Conservation (phyloP, 2,113 vertebrate genomes). For the Haliaeetus leucogaster region DNA sequence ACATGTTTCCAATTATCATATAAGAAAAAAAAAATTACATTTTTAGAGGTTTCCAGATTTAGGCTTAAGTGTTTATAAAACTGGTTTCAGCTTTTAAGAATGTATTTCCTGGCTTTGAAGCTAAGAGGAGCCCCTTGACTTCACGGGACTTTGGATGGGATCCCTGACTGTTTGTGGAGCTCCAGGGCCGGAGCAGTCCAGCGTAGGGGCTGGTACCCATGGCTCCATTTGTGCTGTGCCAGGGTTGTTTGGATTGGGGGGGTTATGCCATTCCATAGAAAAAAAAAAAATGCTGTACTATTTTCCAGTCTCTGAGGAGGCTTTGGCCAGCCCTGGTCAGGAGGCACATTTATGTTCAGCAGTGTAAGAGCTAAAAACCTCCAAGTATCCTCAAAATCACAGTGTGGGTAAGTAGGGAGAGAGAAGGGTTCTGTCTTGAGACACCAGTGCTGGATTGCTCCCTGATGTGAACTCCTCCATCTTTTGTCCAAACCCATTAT, state of each 20-base stretch:
- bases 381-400: not conserved
- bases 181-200: accelerated
- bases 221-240: not conserved
- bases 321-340: not conserved
- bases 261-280: not conserved
- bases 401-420: not conserved
- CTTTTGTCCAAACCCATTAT: not conserved
- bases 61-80: conserved; percentile 53
- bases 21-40: not conserved
- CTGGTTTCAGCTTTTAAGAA: conserved; percentile 45
- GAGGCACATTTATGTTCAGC: not conserved
- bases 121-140: conserved; percentile 1
- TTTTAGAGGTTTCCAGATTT: conserved; percentile 50
- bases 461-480: not conserved
- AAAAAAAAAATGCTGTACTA: not conserved
- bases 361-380: not conserved
- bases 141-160: not conserved
- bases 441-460: not conserved
- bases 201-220: not conserved
- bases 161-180: not conserved
- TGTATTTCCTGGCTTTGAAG: conserved; percentile 56
- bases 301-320: not conserved
- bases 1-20: conserved; percentile 35
- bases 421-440: not conserved
- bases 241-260: not conserved